phyloP scores from a whole-genome alignment of 2,113 vertebrate species.

The Vanacampus margaritifer region DNA sequence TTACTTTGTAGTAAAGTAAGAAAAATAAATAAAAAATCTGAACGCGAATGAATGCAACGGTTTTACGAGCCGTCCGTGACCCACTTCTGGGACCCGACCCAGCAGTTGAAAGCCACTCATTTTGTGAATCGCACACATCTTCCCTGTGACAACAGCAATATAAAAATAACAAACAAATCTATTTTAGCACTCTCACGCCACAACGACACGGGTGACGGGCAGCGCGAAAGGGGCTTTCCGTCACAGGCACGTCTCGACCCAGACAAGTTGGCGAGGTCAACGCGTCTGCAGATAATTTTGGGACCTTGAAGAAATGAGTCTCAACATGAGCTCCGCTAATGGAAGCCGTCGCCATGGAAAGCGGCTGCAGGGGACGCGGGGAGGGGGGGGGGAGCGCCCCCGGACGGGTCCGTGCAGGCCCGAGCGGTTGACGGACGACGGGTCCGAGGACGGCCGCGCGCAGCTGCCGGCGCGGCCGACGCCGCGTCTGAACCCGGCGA shows the following conservation, averaged over 20 bases:
- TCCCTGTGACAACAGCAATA: too few relatives aligned
- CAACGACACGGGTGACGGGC: background rate
- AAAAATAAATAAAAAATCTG: too few relatives aligned
- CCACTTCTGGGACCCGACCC: too few relatives aligned
- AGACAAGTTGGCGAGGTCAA: background rate
- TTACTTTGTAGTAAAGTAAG: too few relatives aligned
- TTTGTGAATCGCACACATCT: too few relatives aligned
- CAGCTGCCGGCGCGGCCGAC: slow-evolving; percentile 46
- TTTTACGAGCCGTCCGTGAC: too few relatives aligned
- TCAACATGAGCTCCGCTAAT: background rate
- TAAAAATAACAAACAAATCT: too few relatives aligned
- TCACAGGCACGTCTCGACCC: background rate
- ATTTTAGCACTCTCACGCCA: too few relatives aligned
- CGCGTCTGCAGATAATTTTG: background rate
- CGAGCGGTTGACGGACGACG: background rate
- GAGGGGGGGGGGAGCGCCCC: too few relatives aligned
- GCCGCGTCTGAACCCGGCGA: slow-evolving; percentile 46
- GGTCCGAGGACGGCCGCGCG: slow-evolving; percentile 75
- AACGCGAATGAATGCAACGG: too few relatives aligned
- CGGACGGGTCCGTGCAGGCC: background rate
- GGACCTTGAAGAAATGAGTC: background rate
- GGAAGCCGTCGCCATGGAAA: background rate
- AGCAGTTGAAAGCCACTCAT: too few relatives aligned
- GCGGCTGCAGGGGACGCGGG: background rate
- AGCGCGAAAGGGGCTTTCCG: background rate